These are phyloP conservation scores for Iguana delicatissima DNA, from an alignment of 2,797 vertebrate species.

Conservation along the genomic window DNA sequence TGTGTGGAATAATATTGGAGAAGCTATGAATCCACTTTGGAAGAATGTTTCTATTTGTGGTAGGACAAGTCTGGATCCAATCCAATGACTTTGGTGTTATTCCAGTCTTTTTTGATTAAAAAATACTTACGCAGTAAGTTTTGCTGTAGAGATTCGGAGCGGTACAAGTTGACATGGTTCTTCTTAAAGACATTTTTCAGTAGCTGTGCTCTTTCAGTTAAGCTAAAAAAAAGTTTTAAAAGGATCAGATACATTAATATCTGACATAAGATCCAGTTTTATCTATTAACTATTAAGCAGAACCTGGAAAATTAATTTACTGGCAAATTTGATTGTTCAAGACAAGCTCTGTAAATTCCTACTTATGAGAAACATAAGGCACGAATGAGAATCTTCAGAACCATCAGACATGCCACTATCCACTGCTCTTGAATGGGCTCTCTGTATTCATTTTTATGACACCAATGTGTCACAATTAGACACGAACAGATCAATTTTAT, in stretches of 20 bases:
- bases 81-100: neutral
- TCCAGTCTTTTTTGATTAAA: neutral
- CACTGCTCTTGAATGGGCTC: neutral
- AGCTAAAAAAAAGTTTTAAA: slow-evolving; percentile 79
- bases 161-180: slow-evolving; percentile 94
- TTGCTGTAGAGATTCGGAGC: slow-evolving; percentile 95
- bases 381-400: neutral
- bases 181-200: slow-evolving; percentile 99
- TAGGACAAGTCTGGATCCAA: neutral
- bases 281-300: neutral
- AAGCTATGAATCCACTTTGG: no score
- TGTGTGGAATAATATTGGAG: neutral
- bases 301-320: neutral
- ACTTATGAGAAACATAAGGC: neutral
- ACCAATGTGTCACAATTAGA: neutral
- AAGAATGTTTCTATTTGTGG: neutral
- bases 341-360: neutral
- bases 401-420: neutral
- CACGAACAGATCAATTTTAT: neutral
- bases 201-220: slow-evolving; percentile 96
- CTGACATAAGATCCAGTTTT: slow-evolving; percentile 9
- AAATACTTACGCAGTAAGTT: slow-evolving; percentile 94
- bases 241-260: slow-evolving; percentile 46
- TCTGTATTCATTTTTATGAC: neutral
- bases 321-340: neutral